Conservation (phyloP, 1,140 invertebrate species). For the Cecropterus lyciades region DNA sequence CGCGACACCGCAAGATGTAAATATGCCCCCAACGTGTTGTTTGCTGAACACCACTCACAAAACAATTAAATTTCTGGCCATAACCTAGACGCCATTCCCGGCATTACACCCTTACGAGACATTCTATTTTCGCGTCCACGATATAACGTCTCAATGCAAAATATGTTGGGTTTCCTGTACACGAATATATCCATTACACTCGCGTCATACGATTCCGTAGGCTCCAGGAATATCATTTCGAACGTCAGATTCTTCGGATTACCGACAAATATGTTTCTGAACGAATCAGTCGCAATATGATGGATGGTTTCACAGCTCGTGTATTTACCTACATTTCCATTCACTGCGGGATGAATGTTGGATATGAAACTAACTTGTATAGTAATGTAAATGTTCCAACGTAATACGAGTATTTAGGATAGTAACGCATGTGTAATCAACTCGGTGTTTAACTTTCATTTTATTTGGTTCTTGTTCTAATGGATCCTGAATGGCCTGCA, state of each 20-base stretch:
- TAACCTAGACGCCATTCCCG: slow-evolving; percentile 19
- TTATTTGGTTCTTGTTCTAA: too few relatives aligned
- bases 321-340: too few relatives aligned
- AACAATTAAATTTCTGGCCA: too few relatives aligned
- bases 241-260: slow-evolving; percentile 21
- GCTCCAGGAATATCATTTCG: slow-evolving; percentile 27
- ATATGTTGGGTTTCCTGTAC: slow-evolving; percentile 14
- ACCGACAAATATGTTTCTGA: slow-evolving; percentile 26
- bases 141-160: slow-evolving; percentile 10
- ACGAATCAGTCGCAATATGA: slow-evolving; percentile 11
- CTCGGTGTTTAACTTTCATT: too few relatives aligned
- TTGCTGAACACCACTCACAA: too few relatives aligned
- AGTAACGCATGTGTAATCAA: too few relatives aligned
- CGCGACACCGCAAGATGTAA: slow-evolving; percentile 22
- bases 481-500: too few relatives aligned
- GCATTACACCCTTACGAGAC: slow-evolving; percentile 20
- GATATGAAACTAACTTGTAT: too few relatives aligned
- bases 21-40: slow-evolving; percentile 29
- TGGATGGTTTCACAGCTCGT: too few relatives aligned
- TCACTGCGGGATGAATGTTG: too few relatives aligned
- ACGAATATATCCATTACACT: slow-evolving; percentile 20
- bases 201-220: slow-evolving; percentile 17
- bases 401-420: too few relatives aligned
- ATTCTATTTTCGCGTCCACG: slow-evolving; percentile 14
- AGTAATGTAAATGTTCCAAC: too few relatives aligned